phyloP scores from a whole-genome alignment of 2,888 invertebrate genomes.

The Zele albiditarsus region DNA sequence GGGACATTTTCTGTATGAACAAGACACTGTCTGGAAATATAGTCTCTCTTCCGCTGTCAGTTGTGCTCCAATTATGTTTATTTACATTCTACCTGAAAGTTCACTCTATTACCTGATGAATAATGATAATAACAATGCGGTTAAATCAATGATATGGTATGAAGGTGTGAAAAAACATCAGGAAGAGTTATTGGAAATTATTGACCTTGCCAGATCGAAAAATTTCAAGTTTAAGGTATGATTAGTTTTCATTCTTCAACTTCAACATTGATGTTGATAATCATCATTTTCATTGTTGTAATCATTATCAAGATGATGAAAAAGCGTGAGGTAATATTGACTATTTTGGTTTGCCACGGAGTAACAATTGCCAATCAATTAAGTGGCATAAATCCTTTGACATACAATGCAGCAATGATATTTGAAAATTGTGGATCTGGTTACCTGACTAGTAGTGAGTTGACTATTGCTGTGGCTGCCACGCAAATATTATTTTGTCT shows the following conservation, averaged over 20 bases:
- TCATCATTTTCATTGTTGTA: too few relatives aligned
- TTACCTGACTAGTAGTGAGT: constrained; percentile 57
- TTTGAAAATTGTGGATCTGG: constrained; percentile 63
- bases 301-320: constrained; percentile 46
- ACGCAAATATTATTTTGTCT: constrained; percentile 62
- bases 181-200: constrained; percentile 57
- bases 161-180: constrained; percentile 49
- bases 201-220: constrained; percentile 48
- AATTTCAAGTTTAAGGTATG: constrained; percentile 51
- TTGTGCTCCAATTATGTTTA: constrained; percentile 55
- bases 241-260: neutral
- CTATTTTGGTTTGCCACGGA: constrained; percentile 55
- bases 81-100: constrained; percentile 60
- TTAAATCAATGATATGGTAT: constrained; percentile 57
- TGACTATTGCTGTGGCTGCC: constrained; percentile 60
- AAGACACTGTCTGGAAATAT: constrained; percentile 54
- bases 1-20: constrained; percentile 48
- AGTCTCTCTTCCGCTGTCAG: constrained; percentile 60
- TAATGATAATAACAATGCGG: constrained; percentile 55
- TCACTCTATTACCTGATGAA: constrained; percentile 58
- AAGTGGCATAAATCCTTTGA: constrained; percentile 61
- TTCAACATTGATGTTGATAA: neutral
- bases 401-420: constrained; percentile 60
- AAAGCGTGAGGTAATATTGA: constrained; percentile 54
- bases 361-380: constrained; percentile 62